A percentile compares a stretch with the other conserved stretches of the same genome.
Conservation (phyloP, 2,888 invertebrate genomes). For the Nematopogon swammerdamellus region DNA sequence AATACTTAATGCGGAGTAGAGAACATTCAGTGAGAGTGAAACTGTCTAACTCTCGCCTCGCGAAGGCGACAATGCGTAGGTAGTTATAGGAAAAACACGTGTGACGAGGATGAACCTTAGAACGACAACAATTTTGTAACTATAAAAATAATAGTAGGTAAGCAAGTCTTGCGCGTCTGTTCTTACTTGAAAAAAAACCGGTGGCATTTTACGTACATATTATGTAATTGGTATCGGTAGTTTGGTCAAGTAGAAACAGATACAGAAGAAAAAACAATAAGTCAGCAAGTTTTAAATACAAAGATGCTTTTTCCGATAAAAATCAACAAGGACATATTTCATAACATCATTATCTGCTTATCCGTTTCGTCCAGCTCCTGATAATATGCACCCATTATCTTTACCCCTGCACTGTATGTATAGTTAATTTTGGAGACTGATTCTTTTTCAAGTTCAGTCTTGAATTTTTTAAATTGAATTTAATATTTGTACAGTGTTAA, state of each 20-base stretch:
- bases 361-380: neutral
- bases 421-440: conserved; percentile 18
- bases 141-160: neutral
- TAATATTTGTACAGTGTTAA: conserved; percentile 41
- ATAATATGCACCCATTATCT: conserved; percentile 33
- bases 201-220: too few relatives aligned
- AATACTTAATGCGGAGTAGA: neutral
- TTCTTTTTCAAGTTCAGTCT: conserved; percentile 19
- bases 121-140: neutral
- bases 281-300: neutral
- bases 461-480: conserved; percentile 5
- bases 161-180: neutral
- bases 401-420: conserved; percentile 49
- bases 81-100: too few relatives aligned
- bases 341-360: neutral
- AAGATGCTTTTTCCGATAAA: neutral
- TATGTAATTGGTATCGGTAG: too few relatives aligned
- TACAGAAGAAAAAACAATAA: neutral
- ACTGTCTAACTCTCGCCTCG: neutral
- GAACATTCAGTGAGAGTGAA: neutral
- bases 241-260: neutral
- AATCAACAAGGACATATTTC: neutral
- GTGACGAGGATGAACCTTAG: too few relatives aligned
- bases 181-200: neutral
- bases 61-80: too few relatives aligned